Evolutionary conservation across 2,888 invertebrate species (phyloP).

Genomic region (Dryocosmus kuriphilus): DNA sequence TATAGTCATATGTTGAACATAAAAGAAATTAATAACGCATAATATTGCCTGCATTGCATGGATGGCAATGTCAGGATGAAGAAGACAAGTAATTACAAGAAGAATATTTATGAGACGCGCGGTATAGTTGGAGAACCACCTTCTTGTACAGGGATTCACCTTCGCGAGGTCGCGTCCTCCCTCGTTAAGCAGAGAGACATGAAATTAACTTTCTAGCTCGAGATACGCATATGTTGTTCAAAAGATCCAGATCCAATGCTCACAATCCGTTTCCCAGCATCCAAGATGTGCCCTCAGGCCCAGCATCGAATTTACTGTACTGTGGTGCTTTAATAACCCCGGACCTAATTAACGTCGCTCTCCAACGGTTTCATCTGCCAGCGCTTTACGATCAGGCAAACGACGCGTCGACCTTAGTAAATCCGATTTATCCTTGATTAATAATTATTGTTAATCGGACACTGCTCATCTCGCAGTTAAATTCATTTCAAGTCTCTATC

Average conservation of each 20-base stretch:
- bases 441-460: constrained; percentile 30
- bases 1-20: background rate
- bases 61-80: constrained; percentile 24
- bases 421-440: constrained; percentile 25
- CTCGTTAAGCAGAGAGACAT: constrained; percentile 40
- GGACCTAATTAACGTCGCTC: constrained; percentile 60
- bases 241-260: constrained; percentile 58
- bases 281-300: constrained; percentile 50
- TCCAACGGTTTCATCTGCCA: constrained; percentile 58
- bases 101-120: constrained; percentile 37
- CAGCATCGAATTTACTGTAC: constrained; percentile 37
- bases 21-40: constrained; percentile 20
- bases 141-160: constrained; percentile 22
- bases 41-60: constrained; percentile 10
- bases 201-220: constrained; percentile 49
- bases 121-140: constrained; percentile 33
- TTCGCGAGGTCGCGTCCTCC: constrained; percentile 41
- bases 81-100: constrained; percentile 39
- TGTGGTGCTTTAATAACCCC: constrained; percentile 58
- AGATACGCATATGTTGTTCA: constrained; percentile 46
- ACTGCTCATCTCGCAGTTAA: constrained; percentile 2
- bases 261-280: constrained; percentile 52
- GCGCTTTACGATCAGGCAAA: constrained; percentile 53
- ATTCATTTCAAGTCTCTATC: constrained; percentile 6
- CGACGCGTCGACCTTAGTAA: constrained; percentile 18